Percentiles rank a stretch among this genome's conserved stretches.
Conservation (phyloP, 2,797 vertebrate species). For the Lerista edwardsae region DNA sequence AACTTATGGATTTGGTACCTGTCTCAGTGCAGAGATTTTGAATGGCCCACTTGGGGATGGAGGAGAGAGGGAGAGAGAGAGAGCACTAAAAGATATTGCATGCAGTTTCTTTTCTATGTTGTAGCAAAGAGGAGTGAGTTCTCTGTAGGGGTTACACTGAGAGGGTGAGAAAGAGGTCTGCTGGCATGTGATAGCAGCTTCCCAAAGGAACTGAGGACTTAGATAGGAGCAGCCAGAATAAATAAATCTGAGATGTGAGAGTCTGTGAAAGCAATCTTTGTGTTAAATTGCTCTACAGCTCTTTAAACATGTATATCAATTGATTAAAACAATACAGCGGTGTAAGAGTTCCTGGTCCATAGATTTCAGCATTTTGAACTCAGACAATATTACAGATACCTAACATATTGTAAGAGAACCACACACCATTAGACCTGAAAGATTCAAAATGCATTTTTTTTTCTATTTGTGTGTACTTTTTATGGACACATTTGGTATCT, state of each 20-base stretch:
- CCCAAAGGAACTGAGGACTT: neutral
- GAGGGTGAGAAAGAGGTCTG: neutral
- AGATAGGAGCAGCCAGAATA: neutral
- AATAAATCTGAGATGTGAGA: neutral
- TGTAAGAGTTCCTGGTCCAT: neutral
- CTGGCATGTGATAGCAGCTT: neutral
- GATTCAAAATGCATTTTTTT: slow-evolving; percentile 50
- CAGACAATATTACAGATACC: too few species aligned
- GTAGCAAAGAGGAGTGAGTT: too few species aligned
- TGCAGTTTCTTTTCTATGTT: too few species aligned
- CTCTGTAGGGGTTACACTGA: neutral
- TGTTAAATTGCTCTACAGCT: too few species aligned
- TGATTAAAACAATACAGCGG: neutral
- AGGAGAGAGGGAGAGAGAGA: neutral
- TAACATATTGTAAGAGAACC: too few species aligned
- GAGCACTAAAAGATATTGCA: too few species aligned
- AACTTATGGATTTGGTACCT: neutral
- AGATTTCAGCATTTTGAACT: neutral
- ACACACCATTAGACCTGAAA: slow-evolving; percentile 19
- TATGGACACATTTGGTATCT: slow-evolving; percentile 7
- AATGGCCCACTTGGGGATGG: neutral
- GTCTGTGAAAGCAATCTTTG: too few species aligned
- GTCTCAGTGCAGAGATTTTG: neutral
- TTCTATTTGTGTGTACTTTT: slow-evolving; percentile 14
- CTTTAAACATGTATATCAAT: neutral